Conservation (phyloP, 2,113 vertebrate genomes). For the Xiphophorus couchianus region DNA sequence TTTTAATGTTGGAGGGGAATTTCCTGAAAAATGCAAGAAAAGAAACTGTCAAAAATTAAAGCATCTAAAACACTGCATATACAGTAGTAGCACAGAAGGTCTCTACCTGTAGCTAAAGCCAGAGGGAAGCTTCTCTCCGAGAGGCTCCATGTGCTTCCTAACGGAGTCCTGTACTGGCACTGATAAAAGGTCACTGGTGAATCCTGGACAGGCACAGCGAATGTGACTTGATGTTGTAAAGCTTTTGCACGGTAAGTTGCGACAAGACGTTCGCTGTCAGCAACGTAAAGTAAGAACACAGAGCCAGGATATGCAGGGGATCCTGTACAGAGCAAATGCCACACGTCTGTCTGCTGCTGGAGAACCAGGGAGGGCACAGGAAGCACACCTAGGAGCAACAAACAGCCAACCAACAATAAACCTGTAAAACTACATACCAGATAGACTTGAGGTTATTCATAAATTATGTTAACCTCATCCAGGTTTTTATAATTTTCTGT, state of each 20-base stretch:
- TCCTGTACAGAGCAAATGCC: slow-evolving; percentile 69
- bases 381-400: slow-evolving; percentile 43
- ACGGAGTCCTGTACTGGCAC: slow-evolving; percentile 73
- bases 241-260: slow-evolving; percentile 1
- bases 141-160: slow-evolving; percentile 51
- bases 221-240: slow-evolving; percentile 54
- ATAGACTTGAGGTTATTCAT: background rate
- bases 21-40: slow-evolving; percentile 42
- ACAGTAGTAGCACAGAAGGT: background rate
- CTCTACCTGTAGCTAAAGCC: slow-evolving; percentile 49
- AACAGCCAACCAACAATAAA: background rate
- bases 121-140: slow-evolving; percentile 69
- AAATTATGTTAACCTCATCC: background rate
- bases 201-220: slow-evolving; percentile 65
- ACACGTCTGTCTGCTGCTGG: slow-evolving; percentile 52
- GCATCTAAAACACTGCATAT: background rate
- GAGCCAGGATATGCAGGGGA: slow-evolving; percentile 74
- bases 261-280: slow-evolving; percentile 33
- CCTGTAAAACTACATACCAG: background rate
- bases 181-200: slow-evolving; percentile 55
- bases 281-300: slow-evolving; percentile 68
- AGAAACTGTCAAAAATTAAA: slow-evolving; percentile 3
- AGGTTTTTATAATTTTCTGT: background rate
- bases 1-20: slow-evolving; percentile 17
- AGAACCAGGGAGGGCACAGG: slow-evolving; percentile 64